Evolutionary conservation across 2,113 vertebrate genomes (phyloP).

Genomic region (Ascaphus truei): DNA sequence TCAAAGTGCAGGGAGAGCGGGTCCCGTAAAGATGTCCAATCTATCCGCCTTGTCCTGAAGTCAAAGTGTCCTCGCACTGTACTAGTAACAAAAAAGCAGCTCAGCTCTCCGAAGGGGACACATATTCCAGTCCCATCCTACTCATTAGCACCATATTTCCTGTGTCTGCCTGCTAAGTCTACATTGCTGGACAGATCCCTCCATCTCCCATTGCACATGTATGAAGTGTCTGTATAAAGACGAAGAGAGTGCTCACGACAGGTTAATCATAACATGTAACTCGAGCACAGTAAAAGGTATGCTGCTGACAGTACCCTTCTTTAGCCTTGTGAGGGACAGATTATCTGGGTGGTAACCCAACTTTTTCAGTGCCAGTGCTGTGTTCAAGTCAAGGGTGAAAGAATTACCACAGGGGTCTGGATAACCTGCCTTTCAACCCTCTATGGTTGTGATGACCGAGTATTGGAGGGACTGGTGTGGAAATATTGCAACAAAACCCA

Average conservation of each 20-base stretch:
- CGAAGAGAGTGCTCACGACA: neutral
- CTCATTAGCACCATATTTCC: constrained; percentile 22
- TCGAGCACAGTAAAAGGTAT: neutral
- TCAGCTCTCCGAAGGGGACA: neutral
- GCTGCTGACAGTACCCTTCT: neutral
- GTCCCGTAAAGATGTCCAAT: neutral
- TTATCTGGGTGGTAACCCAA: neutral
- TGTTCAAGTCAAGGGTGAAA: neutral
- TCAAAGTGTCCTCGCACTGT: constrained; percentile 15
- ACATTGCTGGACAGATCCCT: neutral
- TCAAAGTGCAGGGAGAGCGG: neutral
- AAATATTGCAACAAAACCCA: constrained; percentile 30
- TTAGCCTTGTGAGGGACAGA: neutral
- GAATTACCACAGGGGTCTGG: neutral
- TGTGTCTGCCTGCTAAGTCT: neutral
- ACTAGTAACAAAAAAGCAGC: neutral
- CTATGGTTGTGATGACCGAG: neutral
- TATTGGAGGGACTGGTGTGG: neutral
- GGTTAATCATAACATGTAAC: neutral
- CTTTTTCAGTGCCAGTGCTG: neutral
- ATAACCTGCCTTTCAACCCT: neutral
- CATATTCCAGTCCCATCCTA: neutral
- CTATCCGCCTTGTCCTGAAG: constrained; percentile 3
- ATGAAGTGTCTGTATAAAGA: neutral
- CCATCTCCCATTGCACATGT: neutral